These are phyloP conservation scores for Sebastes elongatus DNA, from an alignment of 2,797 vertebrate species.

Conservation along the genomic window DNA sequence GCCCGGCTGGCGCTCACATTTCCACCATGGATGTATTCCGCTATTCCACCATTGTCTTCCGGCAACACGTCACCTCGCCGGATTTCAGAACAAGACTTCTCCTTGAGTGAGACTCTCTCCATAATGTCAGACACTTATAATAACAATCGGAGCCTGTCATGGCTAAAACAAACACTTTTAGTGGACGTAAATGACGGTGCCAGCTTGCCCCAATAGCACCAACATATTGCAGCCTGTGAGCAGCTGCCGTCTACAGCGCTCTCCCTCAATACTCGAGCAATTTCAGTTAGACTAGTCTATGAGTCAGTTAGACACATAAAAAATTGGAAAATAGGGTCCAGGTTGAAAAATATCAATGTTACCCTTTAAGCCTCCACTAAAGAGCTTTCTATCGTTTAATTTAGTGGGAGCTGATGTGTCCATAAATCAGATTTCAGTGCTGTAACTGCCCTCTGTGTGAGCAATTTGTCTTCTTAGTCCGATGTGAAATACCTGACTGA, in stretches of 20 bases:
- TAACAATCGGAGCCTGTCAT: too few species aligned
- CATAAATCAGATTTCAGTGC: conserved; percentile 37
- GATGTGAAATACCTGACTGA: conserved; percentile 25
- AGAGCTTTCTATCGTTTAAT: conserved; percentile 34
- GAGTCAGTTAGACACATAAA: not conserved
- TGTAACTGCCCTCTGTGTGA: conserved; percentile 8
- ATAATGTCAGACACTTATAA: too few species aligned
- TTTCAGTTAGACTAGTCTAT: not conserved
- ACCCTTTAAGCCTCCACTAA: not conserved
- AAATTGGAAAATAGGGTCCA: not conserved
- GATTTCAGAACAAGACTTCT: too few species aligned
- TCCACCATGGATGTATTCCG: too few species aligned
- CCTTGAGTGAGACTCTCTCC: too few species aligned
- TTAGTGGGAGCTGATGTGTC: not conserved
- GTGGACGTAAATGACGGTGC: not conserved
- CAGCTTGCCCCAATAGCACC: not conserved
- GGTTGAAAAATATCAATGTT: not conserved
- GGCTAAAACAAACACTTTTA: not conserved
- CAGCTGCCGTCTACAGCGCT: too few species aligned
- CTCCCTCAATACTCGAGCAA: not conserved
- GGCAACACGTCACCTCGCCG: too few species aligned
- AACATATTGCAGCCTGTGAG: not conserved
- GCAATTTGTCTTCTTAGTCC: conserved; percentile 25
- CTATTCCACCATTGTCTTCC: too few species aligned
- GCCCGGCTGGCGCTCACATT: too few species aligned